Conservation (phyloP, 2,797 vertebrate genomes). For the Danio jaintianensis region DNA sequence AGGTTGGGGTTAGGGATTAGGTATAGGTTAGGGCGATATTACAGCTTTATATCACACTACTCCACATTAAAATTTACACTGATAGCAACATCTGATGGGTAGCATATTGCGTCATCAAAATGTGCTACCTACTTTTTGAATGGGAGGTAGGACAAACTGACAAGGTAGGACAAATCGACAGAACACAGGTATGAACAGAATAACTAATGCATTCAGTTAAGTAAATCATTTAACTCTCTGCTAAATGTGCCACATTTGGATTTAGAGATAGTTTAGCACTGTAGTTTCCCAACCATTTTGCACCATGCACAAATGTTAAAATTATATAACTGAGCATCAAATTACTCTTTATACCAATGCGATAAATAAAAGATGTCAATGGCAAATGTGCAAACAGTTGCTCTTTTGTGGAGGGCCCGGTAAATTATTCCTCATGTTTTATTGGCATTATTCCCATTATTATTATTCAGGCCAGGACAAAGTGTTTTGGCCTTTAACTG, state of each 20-base stretch:
- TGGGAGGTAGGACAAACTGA: too few species aligned
- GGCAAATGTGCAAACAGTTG: slow-evolving; percentile 88
- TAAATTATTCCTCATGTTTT: slow-evolving; percentile 88
- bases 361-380: slow-evolving; percentile 83
- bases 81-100: too few species aligned
- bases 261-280: background rate
- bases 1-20: too few species aligned
- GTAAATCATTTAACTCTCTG: background rate
- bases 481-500: slow-evolving; percentile 87
- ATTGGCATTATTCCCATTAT: slow-evolving; percentile 84
- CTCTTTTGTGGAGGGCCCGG: slow-evolving; percentile 86
- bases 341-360: slow-evolving; percentile 63
- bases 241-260: background rate
- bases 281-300: background rate
- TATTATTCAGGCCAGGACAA: slow-evolving; percentile 89
- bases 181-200: too few species aligned
- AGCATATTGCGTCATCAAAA: too few species aligned
- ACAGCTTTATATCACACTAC: too few species aligned
- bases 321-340: background rate
- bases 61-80: too few species aligned
- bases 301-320: background rate
- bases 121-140: too few species aligned
- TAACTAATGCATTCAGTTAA: background rate
- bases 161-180: too few species aligned
- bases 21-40: too few species aligned